Base-by-base conservation (phyloP, 2,113 vertebrate species). In the Brachirus orientalis region DNA sequence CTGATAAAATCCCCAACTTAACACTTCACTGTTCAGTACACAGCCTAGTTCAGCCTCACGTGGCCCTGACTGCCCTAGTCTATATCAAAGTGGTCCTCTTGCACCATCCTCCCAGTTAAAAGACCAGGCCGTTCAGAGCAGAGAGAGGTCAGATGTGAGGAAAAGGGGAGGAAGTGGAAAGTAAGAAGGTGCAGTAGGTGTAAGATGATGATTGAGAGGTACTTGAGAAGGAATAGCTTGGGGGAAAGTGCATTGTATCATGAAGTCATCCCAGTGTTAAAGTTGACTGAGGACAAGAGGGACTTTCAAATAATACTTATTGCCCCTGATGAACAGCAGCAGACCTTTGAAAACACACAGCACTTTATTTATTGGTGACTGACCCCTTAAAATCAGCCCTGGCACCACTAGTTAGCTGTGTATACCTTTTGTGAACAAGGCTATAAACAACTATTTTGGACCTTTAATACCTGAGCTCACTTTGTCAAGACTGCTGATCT, bases 1-100 rank as follows among this genome's bases (percentile, higher is more conserved):
- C 16, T 38, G 67, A 71, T 90, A 72, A 87, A 91, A 88, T 87
- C 86, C 86, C 59, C 45, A 82, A 85, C 80, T 83, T 81, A 82
- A 63, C 38, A 6, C 75, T 75, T 67, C 41, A 41, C 40, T 61
- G 66, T 80, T 73, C 83, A 68, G 62, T 6, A 10, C 17, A 1
- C 74, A 75, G 73, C 77, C 71, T 72, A 83, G 48, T 83, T 76
- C 85, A 75, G 56, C 72, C 48, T 60, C 63, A 56, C 62, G 50
- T 77, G 71, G 74, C 74, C 65, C 46, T 14, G 68, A 43, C 69
- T 48, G 72, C 61, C 65, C 72, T 35, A 65, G 63, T 77, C 81
- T 79, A 70, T 16, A 69, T 60, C 61, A 67, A 73, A 79, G 75
- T 57, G 76, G 87, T 77, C 62, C 75, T 79, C 54, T 70, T 66